Percentiles rank a stretch among this genome's conserved stretches.
phyloP scores from a whole-genome alignment of 1,140 invertebrate genomes.

The Drosophila micromelanica region DNA sequence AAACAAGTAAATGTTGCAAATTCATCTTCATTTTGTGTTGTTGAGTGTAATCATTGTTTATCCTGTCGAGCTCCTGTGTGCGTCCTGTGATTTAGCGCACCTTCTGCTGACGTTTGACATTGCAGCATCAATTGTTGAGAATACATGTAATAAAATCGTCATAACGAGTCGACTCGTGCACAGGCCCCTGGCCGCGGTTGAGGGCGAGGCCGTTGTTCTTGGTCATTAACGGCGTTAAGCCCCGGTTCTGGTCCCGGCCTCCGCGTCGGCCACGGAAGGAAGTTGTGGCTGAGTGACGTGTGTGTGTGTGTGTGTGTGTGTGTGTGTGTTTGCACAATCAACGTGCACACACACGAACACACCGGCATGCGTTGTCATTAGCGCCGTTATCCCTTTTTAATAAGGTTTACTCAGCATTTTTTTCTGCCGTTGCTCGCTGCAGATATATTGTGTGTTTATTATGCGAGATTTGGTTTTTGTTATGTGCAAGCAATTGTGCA shows the following conservation, averaged over 20 bases:
- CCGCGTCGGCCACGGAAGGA: conserved; percentile 67
- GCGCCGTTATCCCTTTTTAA: conserved; percentile 81
- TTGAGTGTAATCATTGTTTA: conserved; percentile 40
- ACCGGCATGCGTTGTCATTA: conserved; percentile 69
- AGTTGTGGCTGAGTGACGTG: conserved; percentile 80
- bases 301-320: conserved; percentile 65
- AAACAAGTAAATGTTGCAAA: too few species aligned
- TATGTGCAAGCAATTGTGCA: conserved; percentile 61
- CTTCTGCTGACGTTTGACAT: conserved; percentile 82
- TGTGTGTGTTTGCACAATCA: conserved; percentile 64
- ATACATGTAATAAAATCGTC: conserved; percentile 74
- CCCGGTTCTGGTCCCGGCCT: conserved; percentile 41
- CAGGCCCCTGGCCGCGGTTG: conserved; percentile 33
- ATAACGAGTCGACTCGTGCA: conserved; percentile 40
- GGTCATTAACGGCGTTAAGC: conserved; percentile 81
- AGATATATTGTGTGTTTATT: conserved; percentile 69
- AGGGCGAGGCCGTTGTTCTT: conserved; percentile 59
- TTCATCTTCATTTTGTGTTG: conserved; percentile 10
- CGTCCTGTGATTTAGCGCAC: conserved; percentile 65
- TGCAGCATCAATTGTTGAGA: conserved; percentile 80
- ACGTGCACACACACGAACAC: conserved; percentile 6
- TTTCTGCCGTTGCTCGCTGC: conserved; percentile 52
- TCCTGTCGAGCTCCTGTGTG: conserved; percentile 22
- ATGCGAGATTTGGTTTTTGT: conserved; percentile 69
- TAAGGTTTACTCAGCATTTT: conserved; percentile 82